A percentile compares a stretch with the other conserved stretches of the same genome.
Conservation (phyloP, 2,113 vertebrate genomes). For the Phylloscopus trochiloides region DNA sequence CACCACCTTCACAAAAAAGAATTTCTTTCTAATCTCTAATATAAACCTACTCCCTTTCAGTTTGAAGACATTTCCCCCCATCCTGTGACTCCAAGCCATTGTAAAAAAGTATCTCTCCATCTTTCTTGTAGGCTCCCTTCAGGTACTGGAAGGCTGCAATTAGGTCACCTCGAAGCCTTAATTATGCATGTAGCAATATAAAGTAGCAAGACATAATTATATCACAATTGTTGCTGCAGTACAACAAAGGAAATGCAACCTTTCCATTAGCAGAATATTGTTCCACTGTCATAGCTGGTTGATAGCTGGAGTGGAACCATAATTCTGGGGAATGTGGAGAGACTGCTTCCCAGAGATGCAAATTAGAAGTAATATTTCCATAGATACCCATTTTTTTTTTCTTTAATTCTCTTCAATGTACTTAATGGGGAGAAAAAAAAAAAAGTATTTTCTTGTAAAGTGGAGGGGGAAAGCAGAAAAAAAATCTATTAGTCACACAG, state of each 20-base stretch:
- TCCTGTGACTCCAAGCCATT: neutral
- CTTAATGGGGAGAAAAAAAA: neutral
- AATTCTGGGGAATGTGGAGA: neutral
- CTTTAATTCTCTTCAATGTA: neutral
- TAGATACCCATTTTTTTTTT: neutral
- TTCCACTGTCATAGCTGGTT: neutral
- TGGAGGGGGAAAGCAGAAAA: fast-evolving
- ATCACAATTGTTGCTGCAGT: neutral
- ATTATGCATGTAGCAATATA: neutral
- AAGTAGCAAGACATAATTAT: neutral
- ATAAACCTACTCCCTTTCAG: neutral
- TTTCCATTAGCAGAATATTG: neutral
- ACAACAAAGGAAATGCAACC: neutral
- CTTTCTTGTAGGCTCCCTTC: neutral
- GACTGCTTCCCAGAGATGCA: neutral
- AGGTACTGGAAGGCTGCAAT: neutral
- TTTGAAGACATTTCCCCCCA: neutral
- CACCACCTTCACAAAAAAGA: neutral
- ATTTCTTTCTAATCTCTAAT: neutral
- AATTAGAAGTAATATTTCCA: neutral
- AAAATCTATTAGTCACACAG: neutral
- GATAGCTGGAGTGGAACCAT: neutral
- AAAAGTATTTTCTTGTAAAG: neutral
- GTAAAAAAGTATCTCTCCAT: neutral
- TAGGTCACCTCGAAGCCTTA: neutral